Evolutionary conservation across 2,113 vertebrate genomes (phyloP), one percentile per base, ranked within the genome.

Genomic region (Xyrauchen texanus): DNA sequence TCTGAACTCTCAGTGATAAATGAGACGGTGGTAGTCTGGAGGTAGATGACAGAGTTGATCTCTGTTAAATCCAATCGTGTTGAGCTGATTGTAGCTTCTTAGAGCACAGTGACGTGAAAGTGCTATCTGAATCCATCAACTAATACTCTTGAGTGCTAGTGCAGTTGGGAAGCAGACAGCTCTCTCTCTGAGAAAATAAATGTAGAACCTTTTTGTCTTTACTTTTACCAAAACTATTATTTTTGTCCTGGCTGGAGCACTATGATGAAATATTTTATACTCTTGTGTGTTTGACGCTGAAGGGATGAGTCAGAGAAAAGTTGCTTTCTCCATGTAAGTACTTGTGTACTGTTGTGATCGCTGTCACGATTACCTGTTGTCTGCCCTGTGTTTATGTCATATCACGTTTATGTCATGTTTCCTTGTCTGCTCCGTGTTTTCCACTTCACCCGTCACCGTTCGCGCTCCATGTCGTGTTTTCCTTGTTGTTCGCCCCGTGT

Each of bases 251-350:
- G 42, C 63, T 71, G 73, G 79, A 76, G 15, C 83, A 72, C 84
- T 81, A 88, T 88, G 87, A 83, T 84, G 15, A 44, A 9, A 76
- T 64, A 12, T 34, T 49, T 4, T 45, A 15, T 69, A 61, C 83
- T 74, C 74, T 72, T 79, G 11, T 63, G 55, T 61, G 58, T 71
- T 83, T 88, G 3, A 10, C 34, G 60, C 72, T 71, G 61, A 82
- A 65, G 78, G 10, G 74, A 91, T 91, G 88, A 92, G 81, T 89
- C 85, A 87, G 85, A 85, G 73, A 84, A 83, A 87, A 80, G 83
- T 88, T 88, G 85, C 86, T 70, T 63, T 88, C 45, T 87, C 84
- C 80, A 86, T 90, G 92, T 92, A 79, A 91, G 91, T 93, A 90
- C 51, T 47, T 5, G 71, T 58, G 73, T 79, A 90, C 51, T 47